A percentile compares a stretch with the other conserved stretches of the same genome.
These are phyloP conservation scores for Poecile montanus DNA, from an alignment of 2,797 vertebrate species.

Conservation along the genomic window DNA sequence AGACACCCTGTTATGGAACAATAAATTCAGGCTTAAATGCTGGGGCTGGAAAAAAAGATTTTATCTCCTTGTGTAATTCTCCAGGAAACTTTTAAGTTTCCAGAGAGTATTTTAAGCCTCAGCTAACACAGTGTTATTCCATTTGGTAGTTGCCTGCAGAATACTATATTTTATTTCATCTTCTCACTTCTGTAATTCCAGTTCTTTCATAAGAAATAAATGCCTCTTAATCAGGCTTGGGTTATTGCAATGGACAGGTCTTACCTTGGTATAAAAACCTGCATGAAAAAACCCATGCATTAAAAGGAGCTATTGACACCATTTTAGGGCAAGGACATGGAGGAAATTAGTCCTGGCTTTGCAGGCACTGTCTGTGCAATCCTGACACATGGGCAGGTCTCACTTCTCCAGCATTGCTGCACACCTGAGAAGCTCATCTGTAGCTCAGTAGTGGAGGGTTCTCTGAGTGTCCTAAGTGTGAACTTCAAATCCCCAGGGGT, in stretches of 20 bases:
- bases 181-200: background rate
- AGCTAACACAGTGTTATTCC: background rate
- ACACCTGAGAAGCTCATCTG: background rate
- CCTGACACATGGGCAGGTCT: background rate
- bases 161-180: background rate
- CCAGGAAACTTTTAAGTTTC: constrained; percentile 33
- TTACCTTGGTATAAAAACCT: background rate
- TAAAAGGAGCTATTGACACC: background rate
- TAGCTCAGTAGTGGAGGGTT: background rate
- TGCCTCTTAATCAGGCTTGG: background rate
- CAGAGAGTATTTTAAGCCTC: background rate
- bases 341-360: background rate
- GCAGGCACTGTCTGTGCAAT: background rate
- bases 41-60: background rate
- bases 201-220: background rate
- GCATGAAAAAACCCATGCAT: background rate
- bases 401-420: background rate
- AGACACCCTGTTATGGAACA: constrained; percentile 31
- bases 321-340: background rate
- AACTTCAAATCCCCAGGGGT: background rate
- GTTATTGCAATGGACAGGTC: background rate
- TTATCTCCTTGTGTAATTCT: constrained; percentile 22
- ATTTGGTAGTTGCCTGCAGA: background rate
- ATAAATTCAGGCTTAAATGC: constrained; percentile 39
- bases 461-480: background rate